These are phyloP conservation scores for Jacana jacana DNA, from an alignment of 2,113 vertebrate species.

Conservation along the genomic window DNA sequence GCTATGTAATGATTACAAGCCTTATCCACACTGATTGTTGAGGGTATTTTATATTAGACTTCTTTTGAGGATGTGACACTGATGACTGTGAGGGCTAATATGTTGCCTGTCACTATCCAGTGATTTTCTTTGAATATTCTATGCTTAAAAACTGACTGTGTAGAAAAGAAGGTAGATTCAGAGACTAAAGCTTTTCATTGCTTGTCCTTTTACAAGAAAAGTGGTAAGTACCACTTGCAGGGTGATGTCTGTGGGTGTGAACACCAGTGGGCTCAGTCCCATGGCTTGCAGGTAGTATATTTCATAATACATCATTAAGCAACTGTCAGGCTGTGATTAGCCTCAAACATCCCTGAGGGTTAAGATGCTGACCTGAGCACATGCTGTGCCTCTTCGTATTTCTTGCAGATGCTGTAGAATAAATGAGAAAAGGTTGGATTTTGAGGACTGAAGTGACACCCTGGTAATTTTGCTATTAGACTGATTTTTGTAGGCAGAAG, in stretches of 20 bases:
- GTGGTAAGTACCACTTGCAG: not conserved
- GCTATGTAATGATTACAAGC: not conserved
- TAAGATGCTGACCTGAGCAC: not conserved
- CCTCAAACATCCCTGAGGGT: not conserved
- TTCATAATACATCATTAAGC: fast-evolving
- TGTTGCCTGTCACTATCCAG: not conserved
- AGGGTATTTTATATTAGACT: not conserved
- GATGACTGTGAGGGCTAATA: not conserved
- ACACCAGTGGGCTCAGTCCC: not conserved
- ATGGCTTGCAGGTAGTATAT: not conserved
- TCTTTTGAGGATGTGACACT: not conserved
- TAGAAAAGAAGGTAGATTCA: not conserved
- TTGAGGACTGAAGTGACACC: not conserved
- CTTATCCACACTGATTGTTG: not conserved
- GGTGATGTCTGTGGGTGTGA: not conserved
- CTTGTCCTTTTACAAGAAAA: not conserved
- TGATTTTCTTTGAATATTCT: not conserved
- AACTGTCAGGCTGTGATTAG: not conserved
- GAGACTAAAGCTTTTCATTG: not conserved
- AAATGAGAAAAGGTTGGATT: not conserved
- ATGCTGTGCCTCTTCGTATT: not conserved
- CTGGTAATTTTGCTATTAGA: not conserved
- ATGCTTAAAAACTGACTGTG: not conserved
- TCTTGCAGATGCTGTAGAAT: not conserved
- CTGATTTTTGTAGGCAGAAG: not conserved